Conservation (phyloP, 1,140 invertebrate genomes). For the Calliphora vicina region DNA sequence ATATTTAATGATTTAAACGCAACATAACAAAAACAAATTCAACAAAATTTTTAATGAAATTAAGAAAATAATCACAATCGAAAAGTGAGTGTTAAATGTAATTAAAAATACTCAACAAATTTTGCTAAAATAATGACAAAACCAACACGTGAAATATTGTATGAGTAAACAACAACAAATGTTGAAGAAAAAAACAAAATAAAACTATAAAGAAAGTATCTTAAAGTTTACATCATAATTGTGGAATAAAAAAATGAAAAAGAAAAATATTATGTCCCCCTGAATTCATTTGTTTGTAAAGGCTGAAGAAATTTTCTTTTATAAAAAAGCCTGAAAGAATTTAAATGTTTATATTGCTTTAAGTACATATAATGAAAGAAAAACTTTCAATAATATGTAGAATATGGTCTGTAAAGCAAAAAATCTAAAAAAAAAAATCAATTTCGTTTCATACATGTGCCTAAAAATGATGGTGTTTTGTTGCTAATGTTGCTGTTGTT, state of each 20-base stretch:
- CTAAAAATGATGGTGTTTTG: background rate
- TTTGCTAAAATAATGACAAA: background rate
- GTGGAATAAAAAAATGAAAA: background rate
- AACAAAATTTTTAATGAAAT: background rate
- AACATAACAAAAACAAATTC: background rate
- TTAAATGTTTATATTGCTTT: too few relatives aligned
- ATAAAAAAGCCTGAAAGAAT: too few relatives aligned
- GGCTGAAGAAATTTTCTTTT: too few relatives aligned
- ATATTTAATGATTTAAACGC: slow-evolving; percentile 8
- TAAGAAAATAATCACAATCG: background rate
- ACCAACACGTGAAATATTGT: slow-evolving; percentile 5
- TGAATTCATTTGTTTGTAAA: too few relatives aligned
- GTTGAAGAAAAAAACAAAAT: background rate
- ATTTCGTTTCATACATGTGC: background rate
- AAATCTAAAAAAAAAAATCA: slow-evolving; percentile 22
- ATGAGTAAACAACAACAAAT: background rate
- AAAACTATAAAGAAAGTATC: background rate
- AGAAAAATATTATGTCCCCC: background rate
- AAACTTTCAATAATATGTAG: too few relatives aligned
- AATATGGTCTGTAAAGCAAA: background rate
- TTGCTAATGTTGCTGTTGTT: background rate
- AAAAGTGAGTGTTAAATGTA: background rate
- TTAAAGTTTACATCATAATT: background rate
- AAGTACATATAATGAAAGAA: too few relatives aligned
- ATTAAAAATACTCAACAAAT: background rate